phyloP scores from a whole-genome alignment of 2,888 invertebrate genomes.

The Torymus auratus region DNA sequence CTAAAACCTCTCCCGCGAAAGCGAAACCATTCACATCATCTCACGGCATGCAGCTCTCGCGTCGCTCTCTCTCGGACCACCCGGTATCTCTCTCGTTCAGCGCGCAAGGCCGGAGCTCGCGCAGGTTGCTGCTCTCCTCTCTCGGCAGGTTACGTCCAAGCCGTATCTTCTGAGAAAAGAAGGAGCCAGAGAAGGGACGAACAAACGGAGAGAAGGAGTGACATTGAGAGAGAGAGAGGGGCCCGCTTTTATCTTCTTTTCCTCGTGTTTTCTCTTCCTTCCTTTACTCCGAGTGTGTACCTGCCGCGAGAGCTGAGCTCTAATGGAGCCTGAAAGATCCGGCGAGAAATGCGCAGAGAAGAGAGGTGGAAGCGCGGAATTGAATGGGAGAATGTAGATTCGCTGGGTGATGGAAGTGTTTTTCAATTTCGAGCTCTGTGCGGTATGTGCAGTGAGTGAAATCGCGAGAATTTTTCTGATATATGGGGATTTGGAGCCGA shows the following conservation, averaged over 20 bases:
- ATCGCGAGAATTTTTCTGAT: too few relatives aligned
- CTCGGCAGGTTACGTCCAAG: slow-evolving; percentile 42
- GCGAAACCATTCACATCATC: too few relatives aligned
- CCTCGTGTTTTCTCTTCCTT: slow-evolving; percentile 2
- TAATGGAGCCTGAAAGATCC: slow-evolving; percentile 42
- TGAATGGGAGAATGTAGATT: too few relatives aligned
- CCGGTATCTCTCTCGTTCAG: slow-evolving; percentile 27
- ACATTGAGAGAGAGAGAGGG: slow-evolving; percentile 29
- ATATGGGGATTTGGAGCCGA: too few relatives aligned
- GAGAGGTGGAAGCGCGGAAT: background rate
- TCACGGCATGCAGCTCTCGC: background rate
- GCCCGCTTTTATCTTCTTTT: slow-evolving; percentile 14
- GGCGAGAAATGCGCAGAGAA: too few relatives aligned
- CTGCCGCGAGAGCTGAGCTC: slow-evolving; percentile 7
- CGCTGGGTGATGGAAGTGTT: too few relatives aligned
- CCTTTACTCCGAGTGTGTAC: slow-evolving; percentile 19
- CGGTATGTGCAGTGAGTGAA: too few relatives aligned
- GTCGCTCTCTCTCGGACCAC: slow-evolving; percentile 23
- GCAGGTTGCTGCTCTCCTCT: background rate
- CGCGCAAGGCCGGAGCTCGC: slow-evolving; percentile 39
- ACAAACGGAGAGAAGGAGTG: slow-evolving; percentile 5
- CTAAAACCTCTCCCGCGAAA: too few relatives aligned
- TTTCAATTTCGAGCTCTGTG: too few relatives aligned
- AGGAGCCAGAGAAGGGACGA: background rate
- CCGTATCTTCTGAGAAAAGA: slow-evolving; percentile 26